These are phyloP conservation scores for Hormaphis cornu DNA, from an alignment of 1,140 invertebrate genomes.

Conservation along the genomic window DNA sequence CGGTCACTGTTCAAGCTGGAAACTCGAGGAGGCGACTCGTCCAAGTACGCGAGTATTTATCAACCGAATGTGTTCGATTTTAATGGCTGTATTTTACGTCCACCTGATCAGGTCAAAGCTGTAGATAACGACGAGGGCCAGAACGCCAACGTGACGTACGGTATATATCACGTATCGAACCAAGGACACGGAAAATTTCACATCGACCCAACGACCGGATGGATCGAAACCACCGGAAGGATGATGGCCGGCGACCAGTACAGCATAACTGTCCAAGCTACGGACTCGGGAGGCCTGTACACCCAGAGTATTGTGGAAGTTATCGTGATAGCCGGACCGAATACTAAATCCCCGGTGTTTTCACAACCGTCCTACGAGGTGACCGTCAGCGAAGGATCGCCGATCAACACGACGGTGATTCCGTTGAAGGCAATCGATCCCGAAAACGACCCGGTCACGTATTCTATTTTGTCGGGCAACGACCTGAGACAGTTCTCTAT, in stretches of 20 bases:
- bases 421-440: conserved; percentile 66
- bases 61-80: background rate
- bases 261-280: conserved; percentile 67
- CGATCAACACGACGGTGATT: conserved; percentile 72
- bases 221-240: conserved; percentile 54
- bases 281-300: conserved; percentile 44
- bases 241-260: conserved; percentile 77
- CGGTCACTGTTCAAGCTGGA: conserved; percentile 69
- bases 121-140: conserved; percentile 75
- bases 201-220: conserved; percentile 68
- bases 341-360: conserved; percentile 73
- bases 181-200: conserved; percentile 76
- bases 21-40: conserved; percentile 64
- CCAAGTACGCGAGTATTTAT: conserved; percentile 47
- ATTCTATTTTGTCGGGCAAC: conserved; percentile 75
- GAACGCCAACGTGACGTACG: conserved; percentile 71
- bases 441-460: conserved; percentile 75
- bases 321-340: conserved; percentile 68
- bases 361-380: conserved; percentile 69
- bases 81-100: background rate
- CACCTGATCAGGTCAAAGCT: conserved; percentile 55
- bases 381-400: conserved; percentile 75
- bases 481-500: conserved; percentile 76
- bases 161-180: conserved; percentile 80
- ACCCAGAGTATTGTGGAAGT: conserved; percentile 74